These are phyloP conservation scores for Madoqua kirkii DNA, from an alignment of 2,113 vertebrate genomes.

Conservation along the genomic window DNA sequence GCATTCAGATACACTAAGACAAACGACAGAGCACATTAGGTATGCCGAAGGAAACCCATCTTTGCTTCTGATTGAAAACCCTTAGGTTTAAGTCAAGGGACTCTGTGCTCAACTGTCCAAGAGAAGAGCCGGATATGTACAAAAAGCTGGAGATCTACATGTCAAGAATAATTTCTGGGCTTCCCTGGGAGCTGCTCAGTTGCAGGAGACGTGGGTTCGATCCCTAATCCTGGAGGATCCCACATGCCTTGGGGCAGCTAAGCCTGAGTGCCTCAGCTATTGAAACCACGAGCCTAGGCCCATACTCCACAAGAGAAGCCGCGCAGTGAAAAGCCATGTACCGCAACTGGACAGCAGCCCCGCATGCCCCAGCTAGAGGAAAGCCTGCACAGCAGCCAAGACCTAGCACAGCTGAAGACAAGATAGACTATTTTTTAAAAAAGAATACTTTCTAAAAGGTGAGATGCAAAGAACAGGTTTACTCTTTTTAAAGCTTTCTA, in stretches of 20 bases:
- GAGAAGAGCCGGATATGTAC: not conserved
- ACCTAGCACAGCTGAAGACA: not conserved
- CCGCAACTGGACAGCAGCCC: not conserved
- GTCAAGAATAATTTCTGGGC: not conserved
- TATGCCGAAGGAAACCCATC: not conserved
- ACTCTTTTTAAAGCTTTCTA: not conserved
- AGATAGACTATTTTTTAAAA: not conserved
- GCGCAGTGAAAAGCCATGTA: fast-evolving
- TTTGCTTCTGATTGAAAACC: not conserved
- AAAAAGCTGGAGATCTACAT: not conserved
- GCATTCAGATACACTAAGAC: not conserved
- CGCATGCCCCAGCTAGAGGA: not conserved
- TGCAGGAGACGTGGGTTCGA: not conserved
- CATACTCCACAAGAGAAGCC: not conserved
- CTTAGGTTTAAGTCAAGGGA: not conserved
- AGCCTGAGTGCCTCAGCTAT: not conserved
- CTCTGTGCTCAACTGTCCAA: not conserved
- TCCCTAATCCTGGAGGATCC: not conserved
- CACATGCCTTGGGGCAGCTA: not conserved
- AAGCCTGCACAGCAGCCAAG: not conserved
- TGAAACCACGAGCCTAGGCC: not conserved
- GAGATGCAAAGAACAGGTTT: not conserved
- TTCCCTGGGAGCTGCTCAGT: not conserved
- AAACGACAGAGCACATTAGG: not conserved
- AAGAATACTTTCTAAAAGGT: not conserved